Percentiles rank a stretch among this genome's conserved stretches.
Conservation (phyloP, 2,888 invertebrate genomes). For the Merodon equestris region DNA sequence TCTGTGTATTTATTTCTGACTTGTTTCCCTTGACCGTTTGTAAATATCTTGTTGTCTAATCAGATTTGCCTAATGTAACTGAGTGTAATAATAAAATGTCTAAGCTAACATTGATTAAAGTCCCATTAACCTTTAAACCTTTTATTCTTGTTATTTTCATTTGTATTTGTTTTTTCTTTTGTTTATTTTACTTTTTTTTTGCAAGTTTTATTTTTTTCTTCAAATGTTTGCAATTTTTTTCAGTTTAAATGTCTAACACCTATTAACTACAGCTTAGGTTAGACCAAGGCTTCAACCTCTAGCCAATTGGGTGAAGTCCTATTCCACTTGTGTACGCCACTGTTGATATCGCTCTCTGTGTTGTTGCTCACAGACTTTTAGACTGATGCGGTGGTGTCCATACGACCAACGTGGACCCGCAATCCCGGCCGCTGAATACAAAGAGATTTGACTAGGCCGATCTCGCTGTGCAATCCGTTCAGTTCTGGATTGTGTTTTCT, state of each 20-base stretch:
- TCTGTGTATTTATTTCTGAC: slow-evolving; percentile 56
- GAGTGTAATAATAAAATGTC: slow-evolving; percentile 27
- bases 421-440: background rate
- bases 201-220: slow-evolving; percentile 2
- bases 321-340: background rate
- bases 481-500: background rate
- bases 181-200: background rate
- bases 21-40: slow-evolving; percentile 47
- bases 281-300: background rate
- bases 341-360: too few species aligned
- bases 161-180: background rate
- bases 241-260: background rate
- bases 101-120: slow-evolving; percentile 3
- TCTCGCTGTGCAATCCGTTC: background rate
- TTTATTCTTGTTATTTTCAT: slow-evolving; percentile 16
- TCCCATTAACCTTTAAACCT: slow-evolving; percentile 8
- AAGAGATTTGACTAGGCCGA: background rate
- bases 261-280: background rate
- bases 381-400: background rate
- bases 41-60: slow-evolving; percentile 44
- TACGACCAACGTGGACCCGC: background rate
- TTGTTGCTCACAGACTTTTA: background rate
- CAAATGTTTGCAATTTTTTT: too few species aligned
- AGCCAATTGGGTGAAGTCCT: background rate
- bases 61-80: slow-evolving; percentile 25